Evolutionary conservation across 2,113 vertebrate genomes (phyloP).

Genomic region (Coreoperca whiteheadi): DNA sequence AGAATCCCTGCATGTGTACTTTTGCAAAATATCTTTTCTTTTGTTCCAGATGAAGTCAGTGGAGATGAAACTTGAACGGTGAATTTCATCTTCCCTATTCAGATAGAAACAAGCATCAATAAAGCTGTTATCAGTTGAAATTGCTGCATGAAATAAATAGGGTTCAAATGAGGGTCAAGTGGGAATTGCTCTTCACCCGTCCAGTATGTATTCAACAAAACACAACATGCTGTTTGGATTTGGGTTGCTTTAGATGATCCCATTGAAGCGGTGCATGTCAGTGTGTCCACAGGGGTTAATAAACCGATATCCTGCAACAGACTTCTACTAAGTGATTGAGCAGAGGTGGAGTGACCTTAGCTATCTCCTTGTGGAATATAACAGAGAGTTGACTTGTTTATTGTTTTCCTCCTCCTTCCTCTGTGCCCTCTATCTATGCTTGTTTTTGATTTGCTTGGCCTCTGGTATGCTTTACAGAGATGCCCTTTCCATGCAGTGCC

Average conservation of each 20-base stretch:
- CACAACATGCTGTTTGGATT: slow-evolving; percentile 48
- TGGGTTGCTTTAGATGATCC: slow-evolving; percentile 43
- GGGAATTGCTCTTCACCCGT: slow-evolving; percentile 18
- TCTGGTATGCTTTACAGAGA: slow-evolving; percentile 59
- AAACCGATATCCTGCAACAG: slow-evolving; percentile 53
- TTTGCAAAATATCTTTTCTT: slow-evolving; percentile 46
- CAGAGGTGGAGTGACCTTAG: slow-evolving; percentile 68
- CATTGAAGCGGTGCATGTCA: slow-evolving; percentile 24
- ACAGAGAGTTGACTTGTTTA: slow-evolving; percentile 63
- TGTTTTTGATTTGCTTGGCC: slow-evolving; percentile 70
- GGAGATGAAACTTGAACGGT: slow-evolving; percentile 24
- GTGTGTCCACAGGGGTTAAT: slow-evolving; percentile 63
- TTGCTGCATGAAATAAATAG: slow-evolving; percentile 13
- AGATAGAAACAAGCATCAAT: neutral
- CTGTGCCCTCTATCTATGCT: slow-evolving; percentile 53
- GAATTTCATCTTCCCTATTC: slow-evolving; percentile 37
- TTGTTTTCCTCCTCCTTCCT: slow-evolving; percentile 62
- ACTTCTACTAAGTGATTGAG: slow-evolving; percentile 61
- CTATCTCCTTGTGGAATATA: slow-evolving; percentile 62
- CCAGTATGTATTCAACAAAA: slow-evolving; percentile 13
- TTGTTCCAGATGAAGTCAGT: slow-evolving; percentile 29
- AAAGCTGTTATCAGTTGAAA: slow-evolving; percentile 23
- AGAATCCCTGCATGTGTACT: slow-evolving; percentile 65
- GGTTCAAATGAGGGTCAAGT: slow-evolving; percentile 41
- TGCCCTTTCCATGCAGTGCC: slow-evolving; percentile 66